Evolutionary conservation across 1,140 invertebrate species (phyloP).

Genomic region (Spodoptera litura): DNA sequence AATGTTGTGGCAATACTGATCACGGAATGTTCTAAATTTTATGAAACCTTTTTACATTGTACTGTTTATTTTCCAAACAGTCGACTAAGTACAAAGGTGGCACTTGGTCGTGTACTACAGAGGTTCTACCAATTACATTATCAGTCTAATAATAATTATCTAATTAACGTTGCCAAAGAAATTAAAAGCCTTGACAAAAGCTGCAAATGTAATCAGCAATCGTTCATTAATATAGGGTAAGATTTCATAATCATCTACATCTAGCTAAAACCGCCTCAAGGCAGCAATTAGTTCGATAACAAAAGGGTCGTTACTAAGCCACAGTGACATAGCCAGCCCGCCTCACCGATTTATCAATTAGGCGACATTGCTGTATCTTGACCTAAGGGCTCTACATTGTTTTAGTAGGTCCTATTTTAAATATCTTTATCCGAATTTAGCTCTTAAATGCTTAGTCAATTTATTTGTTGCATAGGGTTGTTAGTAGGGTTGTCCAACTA

Average conservation of each 20-base stretch:
- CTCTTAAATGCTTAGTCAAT: slow-evolving; percentile 1
- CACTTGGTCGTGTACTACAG: too few species aligned
- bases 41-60: too few species aligned
- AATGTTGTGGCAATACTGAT: too few species aligned
- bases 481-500: not conserved
- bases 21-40: too few species aligned
- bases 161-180: too few species aligned
- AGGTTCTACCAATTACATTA: too few species aligned
- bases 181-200: too few species aligned
- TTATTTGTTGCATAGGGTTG: not conserved
- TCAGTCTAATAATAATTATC: too few species aligned
- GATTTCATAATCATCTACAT: slow-evolving; percentile 18
- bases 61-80: too few species aligned
- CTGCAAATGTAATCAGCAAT: not conserved
- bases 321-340: slow-evolving; percentile 17
- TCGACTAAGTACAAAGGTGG: too few species aligned
- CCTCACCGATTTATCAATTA: slow-evolving; percentile 33
- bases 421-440: slow-evolving; percentile 26
- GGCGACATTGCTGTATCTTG: slow-evolving; percentile 23
- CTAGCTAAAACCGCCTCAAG: slow-evolving; percentile 31
- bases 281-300: slow-evolving; percentile 31
- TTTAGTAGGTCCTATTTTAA: not conserved
- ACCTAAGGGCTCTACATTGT: slow-evolving; percentile 26
- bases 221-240: slow-evolving; percentile 12
- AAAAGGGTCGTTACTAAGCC: slow-evolving; percentile 29